phyloP scores from a whole-genome alignment of 2,797 vertebrate species.

The Megalops cyprinoides region DNA sequence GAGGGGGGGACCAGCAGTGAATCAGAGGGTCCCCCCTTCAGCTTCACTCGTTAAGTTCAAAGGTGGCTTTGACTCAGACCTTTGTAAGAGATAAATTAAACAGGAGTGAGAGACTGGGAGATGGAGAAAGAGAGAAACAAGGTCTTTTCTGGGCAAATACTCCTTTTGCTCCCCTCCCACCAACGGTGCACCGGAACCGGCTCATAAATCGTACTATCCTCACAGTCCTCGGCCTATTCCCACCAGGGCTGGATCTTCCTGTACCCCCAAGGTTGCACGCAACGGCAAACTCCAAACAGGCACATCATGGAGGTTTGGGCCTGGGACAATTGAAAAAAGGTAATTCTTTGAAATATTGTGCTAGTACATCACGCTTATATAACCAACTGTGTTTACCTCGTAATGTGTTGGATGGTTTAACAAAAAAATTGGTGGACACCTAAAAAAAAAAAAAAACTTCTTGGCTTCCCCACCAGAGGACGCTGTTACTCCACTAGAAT shows the following conservation, averaged over 20 bases:
- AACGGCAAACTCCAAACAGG: no score
- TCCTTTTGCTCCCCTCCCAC: slow-evolving; percentile 33
- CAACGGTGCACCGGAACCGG: slow-evolving; percentile 10
- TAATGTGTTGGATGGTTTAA: no score
- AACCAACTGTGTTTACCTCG: no score
- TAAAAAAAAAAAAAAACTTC: neutral
- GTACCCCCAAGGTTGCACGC: neutral
- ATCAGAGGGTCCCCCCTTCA: slow-evolving; percentile 40
- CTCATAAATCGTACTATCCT: slow-evolving; percentile 40
- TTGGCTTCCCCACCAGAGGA: neutral
- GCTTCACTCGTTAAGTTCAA: slow-evolving; percentile 37
- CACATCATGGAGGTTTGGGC: no score
- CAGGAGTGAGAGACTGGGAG: neutral
- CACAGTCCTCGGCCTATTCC: slow-evolving; percentile 8
- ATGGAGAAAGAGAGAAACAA: slow-evolving; percentile 32
- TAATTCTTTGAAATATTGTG: no score
- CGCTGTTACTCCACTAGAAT: slow-evolving; percentile 9
- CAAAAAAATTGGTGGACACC: no score
- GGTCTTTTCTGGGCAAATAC: slow-evolving; percentile 32
- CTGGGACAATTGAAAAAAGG: no score
- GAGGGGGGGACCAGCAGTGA: slow-evolving; percentile 45
- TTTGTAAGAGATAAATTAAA: slow-evolving; percentile 19
- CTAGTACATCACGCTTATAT: no score
- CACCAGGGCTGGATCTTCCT: neutral
- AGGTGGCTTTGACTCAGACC: slow-evolving; percentile 45